Evolutionary conservation across 1,140 invertebrate species (phyloP), one percentile per base, ranked within the genome.

Genomic region (Rhagoletis pomonella): DNA sequence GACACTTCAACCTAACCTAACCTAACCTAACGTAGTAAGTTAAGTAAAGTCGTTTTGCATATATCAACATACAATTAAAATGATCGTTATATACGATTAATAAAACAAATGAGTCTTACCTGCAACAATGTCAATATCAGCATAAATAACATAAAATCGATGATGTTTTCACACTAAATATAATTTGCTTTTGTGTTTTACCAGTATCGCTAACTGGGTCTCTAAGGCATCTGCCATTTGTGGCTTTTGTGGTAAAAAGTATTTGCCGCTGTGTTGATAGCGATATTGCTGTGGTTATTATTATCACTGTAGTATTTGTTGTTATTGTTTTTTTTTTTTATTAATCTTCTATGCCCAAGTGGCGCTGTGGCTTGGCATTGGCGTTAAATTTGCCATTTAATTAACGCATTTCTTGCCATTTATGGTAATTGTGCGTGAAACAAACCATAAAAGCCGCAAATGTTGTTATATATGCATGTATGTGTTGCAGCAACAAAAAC

Each of bases 371-470:
- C 4, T 69, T 69, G 39, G 42, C 67, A 73, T 47, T 73, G 67
- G 42, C 42, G 42, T 73, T 47, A 73, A 73, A 73, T 73, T 73
- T 47, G 67, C 67, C 19, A 69, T 69, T 69, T 47, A 47, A 47
- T 73, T 47, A 73, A 73, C 67, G 42, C 65, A 44, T 69, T 69
- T 69, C 9, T 3, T 69, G 65, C 67, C 67, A 42, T 73, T 73
- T 47, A n/a, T 44, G 42, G 42, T 73, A 47, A 73, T 69, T 69
- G 65, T 69, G 65, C 29, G 65, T 69, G 65, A 69, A 69, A 69
- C n/a, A 9, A 1, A 69, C 29, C 29, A 39, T 65, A 44, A 42
- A 69, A 42, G 9, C 65, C 65, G 9, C 65, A 1, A 69, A 10
- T 69, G 29, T 29, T 29, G 29, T 29, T 29, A 29, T 29, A 29